A percentile compares a stretch with the other conserved stretches of the same genome.
phyloP scores from a whole-genome alignment of 1,140 invertebrate genomes.

The Drosophila pseudoananassae region DNA sequence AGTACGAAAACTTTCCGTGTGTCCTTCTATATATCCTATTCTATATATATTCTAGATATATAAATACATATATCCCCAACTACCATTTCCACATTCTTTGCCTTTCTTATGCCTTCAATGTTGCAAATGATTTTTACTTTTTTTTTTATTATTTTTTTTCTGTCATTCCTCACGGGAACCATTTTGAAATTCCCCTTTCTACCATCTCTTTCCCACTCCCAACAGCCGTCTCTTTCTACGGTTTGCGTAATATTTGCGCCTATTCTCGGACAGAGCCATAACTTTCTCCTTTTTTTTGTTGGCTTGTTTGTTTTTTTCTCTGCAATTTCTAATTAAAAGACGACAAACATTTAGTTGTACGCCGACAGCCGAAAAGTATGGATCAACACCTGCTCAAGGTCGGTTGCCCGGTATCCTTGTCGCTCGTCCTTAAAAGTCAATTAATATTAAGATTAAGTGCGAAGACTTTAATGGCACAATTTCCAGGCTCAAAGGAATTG shows the following conservation, averaged over 20 bases:
- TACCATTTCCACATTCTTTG: slow-evolving; percentile 7
- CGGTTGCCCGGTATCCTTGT: neutral
- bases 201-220: slow-evolving; percentile 1
- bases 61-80: neutral
- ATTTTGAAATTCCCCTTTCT: slow-evolving; percentile 47
- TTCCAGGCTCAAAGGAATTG: neutral
- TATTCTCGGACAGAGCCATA: slow-evolving; percentile 11
- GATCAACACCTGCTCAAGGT: slow-evolving; percentile 23
- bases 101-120: slow-evolving; percentile 51
- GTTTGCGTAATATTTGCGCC: slow-evolving; percentile 36
- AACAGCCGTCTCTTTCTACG: neutral
- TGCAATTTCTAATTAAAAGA: slow-evolving; percentile 47
- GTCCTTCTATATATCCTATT: neutral
- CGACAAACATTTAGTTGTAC: slow-evolving; percentile 32
- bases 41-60: neutral
- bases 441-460: slow-evolving; percentile 24
- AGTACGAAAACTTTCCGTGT: slow-evolving; percentile 36
- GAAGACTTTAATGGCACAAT: neutral
- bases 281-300: neutral
- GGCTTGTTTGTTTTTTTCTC: slow-evolving; percentile 3
- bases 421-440: slow-evolving; percentile 4
- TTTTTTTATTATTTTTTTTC: slow-evolving; percentile 10
- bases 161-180: slow-evolving; percentile 47
- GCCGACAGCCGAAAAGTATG: slow-evolving; percentile 42
- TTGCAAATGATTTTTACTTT: slow-evolving; percentile 60